Percentiles rank a stretch among this genome's conserved stretches.
Evolutionary conservation across 1,140 invertebrate species (phyloP).

Genomic region (Camponotus vicinus): DNA sequence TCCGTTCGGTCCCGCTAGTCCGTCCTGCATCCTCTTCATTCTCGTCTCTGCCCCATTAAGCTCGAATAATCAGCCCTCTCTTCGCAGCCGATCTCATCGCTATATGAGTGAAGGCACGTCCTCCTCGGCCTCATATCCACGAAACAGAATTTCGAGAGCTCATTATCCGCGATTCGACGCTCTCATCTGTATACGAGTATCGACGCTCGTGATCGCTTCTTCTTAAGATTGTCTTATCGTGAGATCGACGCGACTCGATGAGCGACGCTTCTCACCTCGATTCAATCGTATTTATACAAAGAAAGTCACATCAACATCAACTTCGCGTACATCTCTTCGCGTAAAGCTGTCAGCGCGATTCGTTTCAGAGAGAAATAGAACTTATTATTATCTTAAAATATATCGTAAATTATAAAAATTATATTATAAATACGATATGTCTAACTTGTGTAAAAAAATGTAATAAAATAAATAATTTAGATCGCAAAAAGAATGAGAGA

Average conservation of each 20-base stretch:
- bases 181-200: background rate
- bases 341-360: background rate
- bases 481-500: too few species aligned
- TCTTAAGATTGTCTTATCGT: conserved; percentile 28
- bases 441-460: too few species aligned
- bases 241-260: background rate
- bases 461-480: too few species aligned
- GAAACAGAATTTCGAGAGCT: conserved; percentile 73
- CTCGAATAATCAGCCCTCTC: conserved; percentile 73
- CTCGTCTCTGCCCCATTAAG: conserved; percentile 68
- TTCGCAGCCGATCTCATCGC: conserved; percentile 65
- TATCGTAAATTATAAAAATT: background rate
- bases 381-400: background rate
- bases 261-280: background rate
- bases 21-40: conserved; percentile 28
- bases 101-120: conserved; percentile 68
- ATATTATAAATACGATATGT: too few species aligned
- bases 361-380: background rate
- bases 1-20: background rate
- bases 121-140: conserved; percentile 66
- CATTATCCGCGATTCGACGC: conserved; percentile 65
- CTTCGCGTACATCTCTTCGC: too few species aligned
- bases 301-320: background rate
- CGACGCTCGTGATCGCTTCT: background rate
- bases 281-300: background rate